Evolutionary conservation across 2,888 invertebrate genomes (phyloP).

Genomic region (Nephrotoma flavescens): DNA sequence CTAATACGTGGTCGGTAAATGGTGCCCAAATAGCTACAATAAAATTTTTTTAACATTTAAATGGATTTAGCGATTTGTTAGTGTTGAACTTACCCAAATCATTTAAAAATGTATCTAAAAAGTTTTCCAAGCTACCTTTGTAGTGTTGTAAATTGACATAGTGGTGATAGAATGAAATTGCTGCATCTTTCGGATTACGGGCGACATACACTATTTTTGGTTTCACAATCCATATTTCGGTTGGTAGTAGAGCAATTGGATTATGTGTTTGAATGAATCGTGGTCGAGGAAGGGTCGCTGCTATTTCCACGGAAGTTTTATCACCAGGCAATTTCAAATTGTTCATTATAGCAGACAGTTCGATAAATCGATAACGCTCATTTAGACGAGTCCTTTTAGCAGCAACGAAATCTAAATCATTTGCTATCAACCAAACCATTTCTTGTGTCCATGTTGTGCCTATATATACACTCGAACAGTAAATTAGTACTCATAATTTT

Average conservation of each 20-base stretch:
- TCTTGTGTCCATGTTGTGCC: neutral
- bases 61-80: too few relatives aligned
- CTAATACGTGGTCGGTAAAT: neutral
- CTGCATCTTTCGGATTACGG: neutral
- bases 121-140: neutral
- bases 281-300: neutral
- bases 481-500: neutral
- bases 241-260: neutral
- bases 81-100: neutral
- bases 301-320: neutral
- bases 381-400: neutral
- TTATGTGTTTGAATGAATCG: neutral
- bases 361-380: neutral
- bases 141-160: neutral
- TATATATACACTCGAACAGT: neutral
- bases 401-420: neutral
- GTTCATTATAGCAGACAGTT: neutral
- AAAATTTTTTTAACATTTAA: neutral
- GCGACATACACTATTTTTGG: neutral
- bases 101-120: neutral
- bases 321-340: neutral
- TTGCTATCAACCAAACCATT: neutral
- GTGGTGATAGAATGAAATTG: neutral
- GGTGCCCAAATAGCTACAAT: neutral
- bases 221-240: neutral